Evolutionary conservation across 1,140 invertebrate species (phyloP).

Genomic region (Drosophila virilis): DNA sequence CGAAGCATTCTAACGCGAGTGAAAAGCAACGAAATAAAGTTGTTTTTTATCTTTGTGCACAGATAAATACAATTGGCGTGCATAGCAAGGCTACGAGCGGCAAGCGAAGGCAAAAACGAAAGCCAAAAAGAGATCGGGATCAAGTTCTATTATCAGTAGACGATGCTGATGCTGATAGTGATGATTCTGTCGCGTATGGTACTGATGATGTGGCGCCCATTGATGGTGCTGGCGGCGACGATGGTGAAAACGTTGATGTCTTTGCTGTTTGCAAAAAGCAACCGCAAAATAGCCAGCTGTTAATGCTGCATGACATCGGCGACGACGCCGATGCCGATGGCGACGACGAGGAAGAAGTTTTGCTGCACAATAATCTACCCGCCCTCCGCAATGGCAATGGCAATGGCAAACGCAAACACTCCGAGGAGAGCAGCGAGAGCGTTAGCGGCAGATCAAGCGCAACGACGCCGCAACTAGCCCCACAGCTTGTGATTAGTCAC

Average conservation of each 20-base stretch:
- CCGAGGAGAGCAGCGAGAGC: constrained; percentile 56
- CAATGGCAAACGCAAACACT: constrained; percentile 33
- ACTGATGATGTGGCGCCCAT: constrained; percentile 24
- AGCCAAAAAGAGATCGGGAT: constrained; percentile 57
- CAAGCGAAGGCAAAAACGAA: constrained; percentile 56
- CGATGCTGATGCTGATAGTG: constrained; percentile 45
- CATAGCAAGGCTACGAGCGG: constrained; percentile 40
- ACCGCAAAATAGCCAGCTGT: constrained; percentile 46
- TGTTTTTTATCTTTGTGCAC: neutral
- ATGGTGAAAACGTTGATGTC: constrained; percentile 18
- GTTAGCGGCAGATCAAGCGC: constrained; percentile 37
- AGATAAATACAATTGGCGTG: constrained; percentile 78
- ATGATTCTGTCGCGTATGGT: constrained; percentile 2
- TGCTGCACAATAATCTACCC: constrained; percentile 48
- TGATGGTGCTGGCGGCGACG: constrained; percentile 49
- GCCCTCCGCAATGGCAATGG: constrained; percentile 49
- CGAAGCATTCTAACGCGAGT: neutral
- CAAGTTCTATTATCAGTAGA: constrained; percentile 73
- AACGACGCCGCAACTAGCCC: constrained; percentile 34
- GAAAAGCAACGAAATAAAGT: neutral
- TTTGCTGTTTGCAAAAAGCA: constrained; percentile 30
- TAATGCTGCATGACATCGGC: constrained; percentile 39
- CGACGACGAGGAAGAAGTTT: constrained; percentile 63
- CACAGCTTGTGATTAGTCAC: constrained; percentile 56
- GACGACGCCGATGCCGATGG: constrained; percentile 53